Conservation (phyloP, 2,888 invertebrate genomes). For the Polydrusus pterygomalis region DNA sequence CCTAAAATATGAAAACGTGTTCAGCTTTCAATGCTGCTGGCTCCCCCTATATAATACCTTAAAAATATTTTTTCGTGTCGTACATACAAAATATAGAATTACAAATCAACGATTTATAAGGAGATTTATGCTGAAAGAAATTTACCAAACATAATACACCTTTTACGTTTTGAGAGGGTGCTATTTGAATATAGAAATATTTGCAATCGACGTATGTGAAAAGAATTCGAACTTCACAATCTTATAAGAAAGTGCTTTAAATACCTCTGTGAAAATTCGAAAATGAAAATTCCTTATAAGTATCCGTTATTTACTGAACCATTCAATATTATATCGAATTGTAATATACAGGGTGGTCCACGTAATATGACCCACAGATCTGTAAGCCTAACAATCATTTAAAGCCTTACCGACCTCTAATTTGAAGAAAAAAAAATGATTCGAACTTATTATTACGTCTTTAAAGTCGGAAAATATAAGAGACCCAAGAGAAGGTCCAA, state of each 20-base stretch:
- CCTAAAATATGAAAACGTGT: no score
- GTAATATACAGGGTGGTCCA: no score
- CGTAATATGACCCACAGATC: no score
- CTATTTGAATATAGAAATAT: conserved; percentile 26
- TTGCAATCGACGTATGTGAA: conserved; percentile 16
- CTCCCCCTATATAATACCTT: conserved; percentile 4
- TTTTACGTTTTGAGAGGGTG: conserved; percentile 21
- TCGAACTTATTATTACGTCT: no score
- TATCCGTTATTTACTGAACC: conserved; percentile 11
- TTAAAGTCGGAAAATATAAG: no score
- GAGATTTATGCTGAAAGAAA: conserved; percentile 24
- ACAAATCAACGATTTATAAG: conserved; percentile 31
- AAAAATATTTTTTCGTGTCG: conserved; percentile 20
- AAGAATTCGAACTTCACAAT: conserved; percentile 21
- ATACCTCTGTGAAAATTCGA: conserved; percentile 14
- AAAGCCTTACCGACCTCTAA: no score
- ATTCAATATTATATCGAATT: background rate
- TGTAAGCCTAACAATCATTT: no score
- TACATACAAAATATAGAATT: conserved; percentile 28
- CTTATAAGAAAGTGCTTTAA: conserved; percentile 12
- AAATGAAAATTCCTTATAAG: conserved; percentile 11
- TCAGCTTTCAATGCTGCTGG: no score
- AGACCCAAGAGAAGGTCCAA: no score
- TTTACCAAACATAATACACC: conserved; percentile 31
- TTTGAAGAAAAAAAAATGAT: no score